Evolutionary conservation across 1,140 invertebrate genomes (phyloP), one percentile per base, ranked within the genome.

Genomic region (Lepidurus arcticus): DNA sequence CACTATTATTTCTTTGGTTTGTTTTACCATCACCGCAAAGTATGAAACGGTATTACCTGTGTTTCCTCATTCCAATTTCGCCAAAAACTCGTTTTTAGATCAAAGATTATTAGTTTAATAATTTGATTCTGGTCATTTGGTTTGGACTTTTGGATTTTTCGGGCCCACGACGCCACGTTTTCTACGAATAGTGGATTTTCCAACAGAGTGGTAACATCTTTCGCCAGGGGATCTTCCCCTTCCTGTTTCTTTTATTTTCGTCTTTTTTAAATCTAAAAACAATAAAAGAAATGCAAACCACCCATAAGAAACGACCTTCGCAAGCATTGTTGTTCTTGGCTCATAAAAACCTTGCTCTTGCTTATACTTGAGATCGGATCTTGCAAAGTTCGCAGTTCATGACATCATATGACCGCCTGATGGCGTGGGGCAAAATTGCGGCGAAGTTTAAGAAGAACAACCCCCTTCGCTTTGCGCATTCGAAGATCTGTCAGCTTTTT

Each of bases 11-110:
- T 73, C 53, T 73, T 74, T 13, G 42, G 34, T 13, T 42, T 42
- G 13, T 75, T 74, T 74, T 74, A 24, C 44, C 42, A 75, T 75
- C 44, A 42, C 34, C 34, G n/a, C 16, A 26, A 74, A 75, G 74
- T 21, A 43, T 43, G 44, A 75, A 73, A 74, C 16, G 24, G 53
- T n/a, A 74, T 74, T 43, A 74, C 6, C 74, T 74, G 26, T 34
- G 34, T 34, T 34, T n/a, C 16, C 26, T 74, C 74, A 24, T 73
- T 73, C 6, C 26, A 34, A 16, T 74, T 74, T 74, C 43, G n/a
- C 34, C 34, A 26, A 26, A 26, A 26, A 6, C 34, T 26, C 74
- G 7, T 74, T 74, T 43, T 16, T 16, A 73, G 24, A 73, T 3
- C 16, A 24, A n/a, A 24, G 53, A 73, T 24, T 5, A 73, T 73